Percentiles rank a stretch among this genome's conserved stretches.
phyloP scores from a whole-genome alignment of 2,888 invertebrate genomes.

The Agonopterix heracliana region DNA sequence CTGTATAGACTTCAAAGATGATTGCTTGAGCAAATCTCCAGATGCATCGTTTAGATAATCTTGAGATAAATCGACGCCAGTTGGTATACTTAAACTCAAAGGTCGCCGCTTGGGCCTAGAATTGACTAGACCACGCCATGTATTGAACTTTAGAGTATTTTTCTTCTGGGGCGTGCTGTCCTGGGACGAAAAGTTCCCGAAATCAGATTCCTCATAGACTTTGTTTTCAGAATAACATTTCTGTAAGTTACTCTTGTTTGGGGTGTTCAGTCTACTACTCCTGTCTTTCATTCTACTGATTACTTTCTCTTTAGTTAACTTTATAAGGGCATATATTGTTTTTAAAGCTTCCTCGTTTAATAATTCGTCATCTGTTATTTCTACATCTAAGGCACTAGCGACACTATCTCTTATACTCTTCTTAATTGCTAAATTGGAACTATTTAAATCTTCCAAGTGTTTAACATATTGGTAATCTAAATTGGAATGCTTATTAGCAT shows the following conservation, averaged over 20 bases:
- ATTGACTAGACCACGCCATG: conserved; percentile 56
- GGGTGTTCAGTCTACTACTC: conserved; percentile 39
- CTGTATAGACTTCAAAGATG: conserved; percentile 60
- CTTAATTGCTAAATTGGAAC: conserved; percentile 21
- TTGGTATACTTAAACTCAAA: conserved; percentile 63
- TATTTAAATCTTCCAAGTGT: conserved; percentile 19
- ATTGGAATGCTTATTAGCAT: conserved; percentile 37
- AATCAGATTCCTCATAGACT: conserved; percentile 52
- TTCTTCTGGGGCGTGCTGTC: conserved; percentile 57
- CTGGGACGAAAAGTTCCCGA: conserved; percentile 50
- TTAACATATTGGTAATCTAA: conserved; percentile 25
- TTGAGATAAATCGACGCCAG: conserved; percentile 52
- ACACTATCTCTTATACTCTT: conserved; percentile 41
- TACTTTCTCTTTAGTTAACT: conserved; percentile 68
- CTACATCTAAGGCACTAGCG: conserved; percentile 51
- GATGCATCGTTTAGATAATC: conserved; percentile 45
- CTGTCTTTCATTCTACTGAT: conserved; percentile 62
- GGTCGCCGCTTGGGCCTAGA: conserved; percentile 55
- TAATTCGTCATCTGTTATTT: conserved; percentile 65
- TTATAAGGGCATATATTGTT: conserved; percentile 71
- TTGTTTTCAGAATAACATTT: conserved; percentile 62
- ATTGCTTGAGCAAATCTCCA: conserved; percentile 42
- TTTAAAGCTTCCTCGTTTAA: conserved; percentile 71
- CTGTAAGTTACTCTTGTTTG: conserved; percentile 45
- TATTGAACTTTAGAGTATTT: conserved; percentile 52